Evolutionary conservation across 2,888 invertebrate genomes (phyloP), one percentile per base, ranked within the genome.

Genomic region (Corbicula japonica): DNA sequence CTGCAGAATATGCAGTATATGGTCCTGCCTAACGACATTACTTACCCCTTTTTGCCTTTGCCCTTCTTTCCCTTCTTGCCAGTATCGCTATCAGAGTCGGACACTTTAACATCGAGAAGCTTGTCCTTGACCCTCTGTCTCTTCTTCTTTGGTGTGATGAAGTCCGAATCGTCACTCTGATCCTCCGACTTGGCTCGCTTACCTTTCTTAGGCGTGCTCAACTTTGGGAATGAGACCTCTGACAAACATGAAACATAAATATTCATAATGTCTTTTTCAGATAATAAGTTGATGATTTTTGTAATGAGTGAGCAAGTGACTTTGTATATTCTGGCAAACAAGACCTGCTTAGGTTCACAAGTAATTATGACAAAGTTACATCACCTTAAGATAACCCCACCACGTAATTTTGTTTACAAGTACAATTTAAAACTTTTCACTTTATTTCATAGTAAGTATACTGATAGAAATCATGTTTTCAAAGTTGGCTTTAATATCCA

Each of bases 61-160:
- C 70, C 73, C 35, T 79, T 83, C 46, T 68, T 72, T 41, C 81
- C 86, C 60, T 83, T 84, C 72, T 83, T 83, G 6, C 82, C 75
- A 3, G 44, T 23, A 8, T 44, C 71, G 30, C 62, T 54, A 4
- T 72, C 79, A 26, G 80, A 73, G 72, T 89, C 92, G 8, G 89
- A 87, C 2, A 89, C 50, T 50, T 90, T 89, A 21, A 87, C 86
- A 73, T 87, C 88, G 10, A 90, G 78, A 3, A 89, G 76, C 32
- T 84, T 84, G 62, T 69, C 83, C 21, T 80, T 78, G 0, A 86
- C 63, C 54, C 76, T 38, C 30, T 83, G 85, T 34, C 66, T 79
- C 21, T 66, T 77, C 52, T 71, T 86, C 50, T 83, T 86, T 2
- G 83, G 66, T 8, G 83, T 77, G 1, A 66, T 56, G 69, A 72